Base-by-base conservation (phyloP, 2,888 invertebrate genomes). In the Spatulosminthurus flaviceps region DNA sequence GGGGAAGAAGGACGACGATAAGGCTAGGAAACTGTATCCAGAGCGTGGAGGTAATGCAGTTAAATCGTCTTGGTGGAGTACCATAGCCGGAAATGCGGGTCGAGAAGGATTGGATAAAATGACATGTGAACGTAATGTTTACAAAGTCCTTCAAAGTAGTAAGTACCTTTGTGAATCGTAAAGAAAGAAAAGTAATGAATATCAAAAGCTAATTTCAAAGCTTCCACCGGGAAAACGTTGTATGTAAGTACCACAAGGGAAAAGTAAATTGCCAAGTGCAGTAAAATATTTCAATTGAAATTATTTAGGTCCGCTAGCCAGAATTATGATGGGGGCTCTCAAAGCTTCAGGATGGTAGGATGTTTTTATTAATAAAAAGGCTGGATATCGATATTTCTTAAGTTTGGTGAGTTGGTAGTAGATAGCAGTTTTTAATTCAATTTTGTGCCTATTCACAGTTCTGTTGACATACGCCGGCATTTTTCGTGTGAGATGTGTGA, bases 401-500 rank as follows among this genome's bases (percentile, higher is more conserved):
- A 13, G 70, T 16, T 28, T 19, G 16, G 51, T 51, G 5, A 19
- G n/a, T 51, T 51, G 9, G 34, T 34, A 34, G 34, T 34, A 34
- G 34, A 34, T 4, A 9, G 34, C 4, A 34, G 34, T 34, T 34
- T 9, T 34, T 34, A 34, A 34, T 7, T 34, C 70, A 0, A 80
- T 61, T 80, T 64, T 77, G 19, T 41, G 79, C 72, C 16, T 66
- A 34, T 9, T 9, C 4, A 51, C 51, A 94, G 95, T 88, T 91
- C 92, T 41, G 89, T 97, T 79, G 94, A 97, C 87, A 90, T 96
- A 29, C 89, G 94, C 64, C 91, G 97, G 80, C 97, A 98, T 87
- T 92, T 97, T 84, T 92, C 95, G 0, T 98, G 97, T 89, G 98
- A 98, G 90, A 92, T 93, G 24, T 98, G 98, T 88, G 92, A 93